Base-by-base conservation (phyloP, 2,888 invertebrate genomes). In the Nephrocerus scutellatus region DNA sequence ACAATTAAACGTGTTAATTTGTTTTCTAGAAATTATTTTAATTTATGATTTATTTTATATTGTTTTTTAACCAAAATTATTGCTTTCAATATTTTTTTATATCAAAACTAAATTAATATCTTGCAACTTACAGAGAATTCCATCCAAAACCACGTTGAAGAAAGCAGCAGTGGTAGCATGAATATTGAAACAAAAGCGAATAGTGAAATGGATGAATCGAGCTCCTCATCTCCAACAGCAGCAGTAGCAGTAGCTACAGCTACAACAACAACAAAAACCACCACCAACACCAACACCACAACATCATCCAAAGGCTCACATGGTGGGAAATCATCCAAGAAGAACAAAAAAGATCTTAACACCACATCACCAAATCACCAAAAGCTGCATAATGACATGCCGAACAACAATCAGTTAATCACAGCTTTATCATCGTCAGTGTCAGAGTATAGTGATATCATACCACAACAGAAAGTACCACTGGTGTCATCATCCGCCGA, bases 91-190 rank as follows among this genome's bases (percentile, higher is more conserved):
- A n/a, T n/a, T n/a, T n/a, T n/a, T n/a, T n/a, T n/a, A n/a, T n/a
- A n/a, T n/a, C n/a, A n/a, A n/a, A n/a, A n/a, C n/a, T n/a, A n/a
- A n/a, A n/a, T n/a, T n/a, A n/a, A n/a, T n/a, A n/a, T n/a, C n/a
- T n/a, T n/a, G n/a, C n/a, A n/a, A n/a, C n/a, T 37, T 47, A 5
- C 40, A 65, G 65, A 63, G 51, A 65, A 63, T 50, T 38, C 54
- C 39, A 60, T 51, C 47, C 64, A 62, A 47, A 48, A 48, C 38
- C 51, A 51, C 41, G n/a, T n/a, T n/a, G n/a, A n/a, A n/a, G n/a
- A 22, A 39, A 44, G 18, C 45, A 46, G 8, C 43, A 47, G 18
- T 48, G 46, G 7, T 50, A 49, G 36, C 41, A 41, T 36, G 48
- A 26, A 49, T 29, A 54, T 56, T 35, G 56, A 58, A 40, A 52